Evolutionary conservation across 2,888 invertebrate genomes (phyloP).

Genomic region (Rugalucina vietnamica): DNA sequence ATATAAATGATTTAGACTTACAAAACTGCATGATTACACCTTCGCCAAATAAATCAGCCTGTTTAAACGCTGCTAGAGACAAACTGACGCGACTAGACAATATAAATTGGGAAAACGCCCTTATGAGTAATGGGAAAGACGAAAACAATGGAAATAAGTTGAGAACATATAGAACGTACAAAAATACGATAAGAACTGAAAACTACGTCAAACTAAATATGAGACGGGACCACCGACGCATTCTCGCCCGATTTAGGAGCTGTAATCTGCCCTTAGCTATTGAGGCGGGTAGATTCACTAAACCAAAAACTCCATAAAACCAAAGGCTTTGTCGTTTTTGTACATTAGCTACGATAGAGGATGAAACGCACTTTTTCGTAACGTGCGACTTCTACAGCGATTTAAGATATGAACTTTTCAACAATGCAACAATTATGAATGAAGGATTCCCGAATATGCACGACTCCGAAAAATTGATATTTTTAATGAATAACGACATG

Average conservation of each 20-base stretch:
- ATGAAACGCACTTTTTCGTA: background rate
- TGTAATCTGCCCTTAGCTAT: background rate
- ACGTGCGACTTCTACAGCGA: background rate
- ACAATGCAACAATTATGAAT: background rate
- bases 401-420: background rate
- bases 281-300: background rate
- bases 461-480: background rate
- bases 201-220: background rate
- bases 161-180: background rate
- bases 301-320: background rate
- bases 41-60: too few relatives aligned
- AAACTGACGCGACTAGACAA: too few relatives aligned
- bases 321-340: background rate
- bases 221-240: background rate
- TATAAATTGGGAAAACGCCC: too few relatives aligned
- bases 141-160: background rate
- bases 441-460: background rate
- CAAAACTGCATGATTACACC: too few relatives aligned
- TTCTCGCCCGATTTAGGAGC: background rate
- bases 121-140: background rate
- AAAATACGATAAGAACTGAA: background rate
- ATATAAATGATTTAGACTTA: too few relatives aligned
- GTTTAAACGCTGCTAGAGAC: too few relatives aligned
- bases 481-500: background rate
- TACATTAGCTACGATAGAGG: background rate